Evolutionary conservation across 2,888 invertebrate species (phyloP).

Genomic region (Stenodema calcarata): DNA sequence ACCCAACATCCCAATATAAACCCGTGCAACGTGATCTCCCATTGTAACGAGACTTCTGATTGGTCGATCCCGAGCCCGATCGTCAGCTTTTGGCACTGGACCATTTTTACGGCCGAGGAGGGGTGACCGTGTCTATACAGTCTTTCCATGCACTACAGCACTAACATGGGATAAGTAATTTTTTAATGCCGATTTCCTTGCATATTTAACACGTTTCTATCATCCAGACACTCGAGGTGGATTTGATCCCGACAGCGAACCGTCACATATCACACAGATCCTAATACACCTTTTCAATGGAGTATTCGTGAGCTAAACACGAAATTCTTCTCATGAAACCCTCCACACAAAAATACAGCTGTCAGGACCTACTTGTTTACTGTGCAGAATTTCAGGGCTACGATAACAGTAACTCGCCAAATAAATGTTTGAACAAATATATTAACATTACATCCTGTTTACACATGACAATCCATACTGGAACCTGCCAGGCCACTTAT

Average conservation of each 20-base stretch:
- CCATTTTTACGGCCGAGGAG: slow-evolving; percentile 47
- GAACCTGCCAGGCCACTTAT: no score
- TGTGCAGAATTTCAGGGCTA: not conserved
- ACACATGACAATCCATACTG: no score
- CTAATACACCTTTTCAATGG: not conserved
- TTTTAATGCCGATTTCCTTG: not conserved
- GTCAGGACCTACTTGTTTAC: not conserved
- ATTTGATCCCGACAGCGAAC: not conserved
- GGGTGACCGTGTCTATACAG: slow-evolving; percentile 14
- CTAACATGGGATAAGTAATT: not conserved
- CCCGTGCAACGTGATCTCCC: slow-evolving; percentile 79
- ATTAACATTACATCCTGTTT: no score
- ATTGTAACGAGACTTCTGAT: slow-evolving; percentile 63
- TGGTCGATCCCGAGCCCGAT: slow-evolving; percentile 60
- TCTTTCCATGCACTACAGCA: slow-evolving; percentile 2
- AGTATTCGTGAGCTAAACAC: not conserved
- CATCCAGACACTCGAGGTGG: not conserved
- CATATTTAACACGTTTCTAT: not conserved
- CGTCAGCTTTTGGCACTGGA: slow-evolving; percentile 56
- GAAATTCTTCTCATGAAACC: not conserved
- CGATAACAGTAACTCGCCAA: not conserved
- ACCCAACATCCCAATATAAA: slow-evolving; percentile 77
- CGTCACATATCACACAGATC: not conserved
- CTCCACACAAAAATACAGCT: not conserved
- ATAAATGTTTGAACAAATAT: not conserved